Base-by-base conservation (phyloP, 2,113 vertebrate genomes). In the Paramisgurnus dabryanus region DNA sequence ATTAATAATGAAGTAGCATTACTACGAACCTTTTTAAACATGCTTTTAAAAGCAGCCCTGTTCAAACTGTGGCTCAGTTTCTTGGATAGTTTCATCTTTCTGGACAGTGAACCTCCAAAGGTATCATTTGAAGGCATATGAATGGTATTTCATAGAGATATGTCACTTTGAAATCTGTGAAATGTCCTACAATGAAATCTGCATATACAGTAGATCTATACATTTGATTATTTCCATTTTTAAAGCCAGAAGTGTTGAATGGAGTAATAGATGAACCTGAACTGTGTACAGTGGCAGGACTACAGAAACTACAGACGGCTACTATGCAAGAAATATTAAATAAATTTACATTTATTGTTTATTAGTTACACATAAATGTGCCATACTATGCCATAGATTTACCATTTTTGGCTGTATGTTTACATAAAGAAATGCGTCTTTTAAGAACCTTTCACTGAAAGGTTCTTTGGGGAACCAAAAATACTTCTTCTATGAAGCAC, bases 1-100 rank as follows among this genome's bases (percentile, higher is more conserved):
- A 90, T 90, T 86, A 88, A 83, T 81, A 76, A 53, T 34, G 84
- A 83, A 39, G 80, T 86, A 87, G 87, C 86, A 87, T 89, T 85
- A 66, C 78, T 68, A 50, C 64, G 82, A 71, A 73, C 81, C 78
- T 76, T 39, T 61, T 76, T 58, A 34, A 81, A 86, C 85, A 77
- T 79, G 76, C 50, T 50, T 80, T 75, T 40, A 79, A 27, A 64
- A 63, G 27, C 63, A 69, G 34, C 57, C 22, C 17, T 70, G 41
- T 49, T 45, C 9, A 69, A 15, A 69, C 41, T 72, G 8, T 22
- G 61, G 47, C 49, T 60, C 47, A 3, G 66, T 7, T 63, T 73
- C 53, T 60, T 17, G 40, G 41, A 18, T 8, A 60, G 6, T 34
- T 13, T 60, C 74, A n/a, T 57, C 13, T 18, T 5, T 1, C 74